A percentile compares a stretch with the other conserved stretches of the same genome.
Conservation (phyloP, 2,797 vertebrate species). For the Lacerta agilis region DNA sequence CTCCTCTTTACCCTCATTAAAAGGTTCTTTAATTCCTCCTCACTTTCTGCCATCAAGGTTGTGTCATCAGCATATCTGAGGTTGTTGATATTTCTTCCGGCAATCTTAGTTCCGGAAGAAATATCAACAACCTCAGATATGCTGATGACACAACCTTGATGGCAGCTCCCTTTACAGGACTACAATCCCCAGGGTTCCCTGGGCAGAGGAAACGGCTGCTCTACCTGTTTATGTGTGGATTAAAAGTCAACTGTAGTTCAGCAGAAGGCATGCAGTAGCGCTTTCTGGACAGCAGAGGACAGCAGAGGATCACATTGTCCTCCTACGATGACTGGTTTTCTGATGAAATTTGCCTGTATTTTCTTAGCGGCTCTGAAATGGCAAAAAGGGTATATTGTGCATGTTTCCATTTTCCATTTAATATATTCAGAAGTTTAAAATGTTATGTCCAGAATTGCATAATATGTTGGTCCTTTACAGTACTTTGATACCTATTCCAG, state of each 20-base stretch:
- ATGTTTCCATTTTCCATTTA: background rate
- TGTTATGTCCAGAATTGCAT: background rate
- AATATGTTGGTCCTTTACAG: background rate
- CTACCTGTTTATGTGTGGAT: background rate
- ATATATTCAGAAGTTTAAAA: background rate
- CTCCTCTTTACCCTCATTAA: too few relatives aligned
- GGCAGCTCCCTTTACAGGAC: background rate
- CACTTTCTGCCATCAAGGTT: too few relatives aligned
- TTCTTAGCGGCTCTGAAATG: background rate
- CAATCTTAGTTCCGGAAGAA: too few relatives aligned
- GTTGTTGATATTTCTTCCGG: too few relatives aligned
- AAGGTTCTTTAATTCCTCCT: too few relatives aligned
- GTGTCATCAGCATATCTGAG: too few relatives aligned
- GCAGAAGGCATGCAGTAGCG: background rate
- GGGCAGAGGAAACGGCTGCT: background rate
- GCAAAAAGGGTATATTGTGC: background rate
- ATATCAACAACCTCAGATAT: too few relatives aligned
- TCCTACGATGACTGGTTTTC: background rate
- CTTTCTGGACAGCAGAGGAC: slow-evolving; percentile 56
- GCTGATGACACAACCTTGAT: too few relatives aligned
- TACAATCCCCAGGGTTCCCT: background rate
- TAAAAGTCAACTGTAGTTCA: background rate
- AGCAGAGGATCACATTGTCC: slow-evolving; percentile 63
- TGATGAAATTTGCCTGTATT: background rate
- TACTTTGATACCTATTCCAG: background rate